Percentiles rank a stretch among this genome's conserved stretches.
phyloP scores from a whole-genome alignment of 2,888 invertebrate genomes.

The Neuroscelio doddi region DNA sequence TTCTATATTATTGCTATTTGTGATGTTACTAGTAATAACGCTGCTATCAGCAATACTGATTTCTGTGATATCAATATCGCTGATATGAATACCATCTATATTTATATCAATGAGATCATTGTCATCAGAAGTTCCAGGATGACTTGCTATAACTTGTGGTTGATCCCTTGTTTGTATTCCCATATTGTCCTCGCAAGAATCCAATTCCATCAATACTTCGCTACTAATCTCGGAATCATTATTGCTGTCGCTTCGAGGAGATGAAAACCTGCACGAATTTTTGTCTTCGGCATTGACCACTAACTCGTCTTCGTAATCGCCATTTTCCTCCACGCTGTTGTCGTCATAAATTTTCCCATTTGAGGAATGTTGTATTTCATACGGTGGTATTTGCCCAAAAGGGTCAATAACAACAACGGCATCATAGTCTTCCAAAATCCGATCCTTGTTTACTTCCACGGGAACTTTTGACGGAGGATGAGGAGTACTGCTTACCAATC shows the following conservation, averaged over 20 bases:
- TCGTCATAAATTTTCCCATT: too few relatives aligned
- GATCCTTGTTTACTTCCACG: not conserved
- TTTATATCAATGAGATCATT: not conserved
- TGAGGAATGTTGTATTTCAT: not conserved
- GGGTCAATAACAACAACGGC: conserved; percentile 13
- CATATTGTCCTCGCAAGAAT: conserved; percentile 1
- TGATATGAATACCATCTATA: not conserved
- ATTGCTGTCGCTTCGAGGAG: not conserved
- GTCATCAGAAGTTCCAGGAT: not conserved
- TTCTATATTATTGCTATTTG: too few relatives aligned
- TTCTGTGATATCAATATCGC: not conserved
- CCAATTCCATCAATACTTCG: not conserved
- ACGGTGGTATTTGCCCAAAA: conserved; percentile 1
- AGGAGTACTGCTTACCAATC: too few relatives aligned
- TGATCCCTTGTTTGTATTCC: not conserved
- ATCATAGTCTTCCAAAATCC: not conserved
- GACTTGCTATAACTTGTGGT: not conserved
- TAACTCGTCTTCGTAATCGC: not conserved
- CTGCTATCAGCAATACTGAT: not conserved
- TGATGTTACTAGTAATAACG: too few relatives aligned
- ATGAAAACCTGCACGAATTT: conserved; percentile 1
- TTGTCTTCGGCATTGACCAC: not conserved
- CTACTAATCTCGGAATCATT: not conserved
- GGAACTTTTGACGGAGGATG: not conserved
- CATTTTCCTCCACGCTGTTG: not conserved